These are phyloP conservation scores for Drosophila koepferae DNA, from an alignment of 2,888 invertebrate species.

Conservation along the genomic window DNA sequence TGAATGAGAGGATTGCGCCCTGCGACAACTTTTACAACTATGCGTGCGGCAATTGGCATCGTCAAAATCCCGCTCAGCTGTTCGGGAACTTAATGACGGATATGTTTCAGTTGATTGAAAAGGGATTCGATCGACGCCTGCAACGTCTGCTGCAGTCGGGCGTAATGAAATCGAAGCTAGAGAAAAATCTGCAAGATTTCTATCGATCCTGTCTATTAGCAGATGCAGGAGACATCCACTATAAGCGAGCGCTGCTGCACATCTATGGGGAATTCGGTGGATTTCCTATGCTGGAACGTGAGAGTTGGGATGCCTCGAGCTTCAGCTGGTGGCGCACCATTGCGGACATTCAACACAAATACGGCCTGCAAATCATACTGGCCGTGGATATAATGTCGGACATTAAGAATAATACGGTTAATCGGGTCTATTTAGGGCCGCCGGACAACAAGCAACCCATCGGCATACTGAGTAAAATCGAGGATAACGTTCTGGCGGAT, in stretches of 20 bases:
- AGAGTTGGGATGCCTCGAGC: constrained; percentile 51
- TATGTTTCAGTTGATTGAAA: constrained; percentile 63
- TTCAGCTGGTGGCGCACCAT: constrained; percentile 80
- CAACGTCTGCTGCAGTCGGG: constrained; percentile 45
- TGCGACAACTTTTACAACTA: constrained; percentile 94
- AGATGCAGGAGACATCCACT: constrained; percentile 53
- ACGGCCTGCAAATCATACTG: constrained; percentile 71
- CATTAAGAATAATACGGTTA: constrained; percentile 61
- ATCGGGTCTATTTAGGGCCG: constrained; percentile 71
- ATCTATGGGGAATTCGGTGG: constrained; percentile 66
- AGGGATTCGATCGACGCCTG: constrained; percentile 69
- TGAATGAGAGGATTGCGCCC: constrained; percentile 90
- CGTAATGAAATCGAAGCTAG: constrained; percentile 39
- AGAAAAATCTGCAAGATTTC: constrained; percentile 73
- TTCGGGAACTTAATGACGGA: constrained; percentile 61
- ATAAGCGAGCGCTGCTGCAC: constrained; percentile 57
- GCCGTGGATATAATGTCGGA: constrained; percentile 73
- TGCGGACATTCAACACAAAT: constrained; percentile 74
- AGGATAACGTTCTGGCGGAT: constrained; percentile 15
- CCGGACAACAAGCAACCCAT: constrained; percentile 36
- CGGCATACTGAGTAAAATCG: not conserved
- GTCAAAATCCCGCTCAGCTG: constrained; percentile 76
- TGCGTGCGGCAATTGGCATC: constrained; percentile 93
- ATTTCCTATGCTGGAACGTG: constrained; percentile 64
- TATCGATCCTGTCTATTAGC: constrained; percentile 71